These are phyloP conservation scores for Hormiphora californensis DNA, from an alignment of 37 sponge, comb jelly and placozoan genomes.

Conservation along the genomic window DNA sequence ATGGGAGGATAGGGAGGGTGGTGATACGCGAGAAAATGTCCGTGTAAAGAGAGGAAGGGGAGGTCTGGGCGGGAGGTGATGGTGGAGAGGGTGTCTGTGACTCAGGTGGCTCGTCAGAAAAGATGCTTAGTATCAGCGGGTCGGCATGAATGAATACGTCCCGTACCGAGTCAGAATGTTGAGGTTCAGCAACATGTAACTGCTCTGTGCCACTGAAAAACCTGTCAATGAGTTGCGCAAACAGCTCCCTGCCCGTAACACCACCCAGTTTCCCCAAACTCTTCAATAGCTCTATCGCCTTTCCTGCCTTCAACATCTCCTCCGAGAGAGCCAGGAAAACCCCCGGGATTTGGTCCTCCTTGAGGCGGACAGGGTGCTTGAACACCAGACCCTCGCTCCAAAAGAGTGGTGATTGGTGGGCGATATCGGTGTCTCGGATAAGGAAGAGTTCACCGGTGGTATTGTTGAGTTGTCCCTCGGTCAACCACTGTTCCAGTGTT, in stretches of 20 bases:
- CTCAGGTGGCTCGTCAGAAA: neutral
- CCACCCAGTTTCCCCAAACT: slow-evolving; percentile 26
- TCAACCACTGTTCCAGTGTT: slow-evolving; percentile 15
- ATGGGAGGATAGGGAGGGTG: slow-evolving; percentile 31
- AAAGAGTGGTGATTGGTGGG: neutral
- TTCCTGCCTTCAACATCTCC: slow-evolving; percentile 32
- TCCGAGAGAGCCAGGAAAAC: neutral
- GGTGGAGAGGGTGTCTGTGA: neutral
- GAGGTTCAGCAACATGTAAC: neutral
- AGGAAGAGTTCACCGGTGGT: slow-evolving; percentile 45
- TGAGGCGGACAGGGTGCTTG: neutral
- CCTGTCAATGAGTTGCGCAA: neutral
- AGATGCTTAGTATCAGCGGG: neutral
- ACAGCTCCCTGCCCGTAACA: neutral
- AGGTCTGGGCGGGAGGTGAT: neutral
- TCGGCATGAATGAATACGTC: neutral
- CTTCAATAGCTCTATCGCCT: slow-evolving; percentile 37
- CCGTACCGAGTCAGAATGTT: neutral
- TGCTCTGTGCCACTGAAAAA: neutral
- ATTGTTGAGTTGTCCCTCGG: slow-evolving; percentile 42
- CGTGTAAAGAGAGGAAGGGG: slow-evolving; percentile 1
- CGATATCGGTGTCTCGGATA: slow-evolving; percentile 15
- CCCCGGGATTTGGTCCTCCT: neutral
- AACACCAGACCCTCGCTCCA: neutral
- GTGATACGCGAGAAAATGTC: slow-evolving; percentile 23